Percentiles rank a stretch among this genome's conserved stretches.
These are phyloP conservation scores for Boulengeromyrus knoepffleri DNA, from an alignment of 2,113 vertebrate species.

Conservation along the genomic window DNA sequence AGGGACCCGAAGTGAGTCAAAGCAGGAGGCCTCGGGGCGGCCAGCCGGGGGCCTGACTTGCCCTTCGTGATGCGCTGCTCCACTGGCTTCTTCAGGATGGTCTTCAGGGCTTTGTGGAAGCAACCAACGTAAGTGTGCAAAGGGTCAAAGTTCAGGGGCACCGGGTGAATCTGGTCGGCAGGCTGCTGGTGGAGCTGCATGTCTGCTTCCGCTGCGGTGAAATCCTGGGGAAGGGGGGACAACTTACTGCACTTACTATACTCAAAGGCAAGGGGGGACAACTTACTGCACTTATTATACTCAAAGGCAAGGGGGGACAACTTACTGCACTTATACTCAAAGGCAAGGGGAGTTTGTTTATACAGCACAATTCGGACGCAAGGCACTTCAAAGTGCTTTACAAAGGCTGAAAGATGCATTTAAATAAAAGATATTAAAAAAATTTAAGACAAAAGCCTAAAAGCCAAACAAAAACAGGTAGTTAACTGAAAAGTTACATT, in stretches of 20 bases:
- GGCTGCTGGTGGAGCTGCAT: slow-evolving; percentile 31
- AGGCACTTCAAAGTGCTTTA: not conserved
- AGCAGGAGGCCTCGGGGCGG: not conserved
- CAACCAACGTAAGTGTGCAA: slow-evolving; percentile 45
- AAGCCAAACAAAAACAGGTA: not conserved
- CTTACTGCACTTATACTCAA: not conserved
- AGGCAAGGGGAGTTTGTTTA: not conserved
- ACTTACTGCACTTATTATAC: not conserved
- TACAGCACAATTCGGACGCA: not conserved
- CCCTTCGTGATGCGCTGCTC: slow-evolving; percentile 49
- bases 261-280: not conserved
- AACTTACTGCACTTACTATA: not conserved
- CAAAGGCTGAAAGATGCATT: not conserved
- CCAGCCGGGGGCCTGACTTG: slow-evolving; percentile 19
- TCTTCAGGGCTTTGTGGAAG: slow-evolving; percentile 39
- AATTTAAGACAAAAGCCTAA: not conserved
- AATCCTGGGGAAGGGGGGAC: slow-evolving; percentile 37
- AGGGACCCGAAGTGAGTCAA: not conserved
- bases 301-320: not conserved
- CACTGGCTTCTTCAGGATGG: slow-evolving; percentile 44
- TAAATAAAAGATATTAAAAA: not conserved
- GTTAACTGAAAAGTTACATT: not conserved
- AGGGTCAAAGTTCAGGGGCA: slow-evolving; percentile 52
- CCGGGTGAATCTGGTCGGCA: slow-evolving; percentile 44
- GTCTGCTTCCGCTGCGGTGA: slow-evolving; percentile 35